phyloP scores from a whole-genome alignment of 2,797 vertebrate genomes.

The Agapornis canus region DNA sequence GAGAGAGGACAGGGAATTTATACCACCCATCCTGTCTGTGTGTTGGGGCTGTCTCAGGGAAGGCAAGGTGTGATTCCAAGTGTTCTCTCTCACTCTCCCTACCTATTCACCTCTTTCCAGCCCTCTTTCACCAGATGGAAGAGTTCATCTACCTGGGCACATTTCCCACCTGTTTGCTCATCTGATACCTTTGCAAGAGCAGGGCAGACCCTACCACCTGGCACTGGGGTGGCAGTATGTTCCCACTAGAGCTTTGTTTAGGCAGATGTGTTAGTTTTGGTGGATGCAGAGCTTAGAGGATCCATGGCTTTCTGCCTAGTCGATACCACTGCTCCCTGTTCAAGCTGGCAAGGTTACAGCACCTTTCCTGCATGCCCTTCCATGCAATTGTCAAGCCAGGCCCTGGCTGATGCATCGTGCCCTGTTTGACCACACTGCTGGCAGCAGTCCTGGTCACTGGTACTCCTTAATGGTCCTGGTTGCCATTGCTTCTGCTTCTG shows the following conservation, averaged over 20 bases:
- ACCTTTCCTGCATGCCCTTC: accelerated
- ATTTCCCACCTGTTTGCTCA: background rate
- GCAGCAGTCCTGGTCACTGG: accelerated
- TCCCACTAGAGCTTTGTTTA: background rate
- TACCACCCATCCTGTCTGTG: accelerated
- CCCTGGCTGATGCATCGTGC: accelerated
- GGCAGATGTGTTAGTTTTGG: accelerated
- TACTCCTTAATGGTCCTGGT: accelerated
- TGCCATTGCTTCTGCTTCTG: accelerated
- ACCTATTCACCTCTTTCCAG: background rate
- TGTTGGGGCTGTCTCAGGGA: background rate
- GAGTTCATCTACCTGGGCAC: background rate
- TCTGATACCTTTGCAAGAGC: background rate
- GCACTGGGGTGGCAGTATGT: background rate
- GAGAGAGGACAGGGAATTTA: background rate
- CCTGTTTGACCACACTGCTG: background rate
- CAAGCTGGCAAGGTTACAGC: background rate
- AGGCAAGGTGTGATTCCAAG: background rate
- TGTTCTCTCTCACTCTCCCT: background rate
- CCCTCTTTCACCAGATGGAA: accelerated
- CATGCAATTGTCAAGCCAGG: accelerated
- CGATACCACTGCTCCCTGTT: background rate
- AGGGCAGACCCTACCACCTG: accelerated
- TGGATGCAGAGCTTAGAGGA: accelerated
- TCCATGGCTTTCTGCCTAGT: accelerated